phyloP scores from a whole-genome alignment of 2,888 invertebrate genomes.

The Masnerella sp. region DNA sequence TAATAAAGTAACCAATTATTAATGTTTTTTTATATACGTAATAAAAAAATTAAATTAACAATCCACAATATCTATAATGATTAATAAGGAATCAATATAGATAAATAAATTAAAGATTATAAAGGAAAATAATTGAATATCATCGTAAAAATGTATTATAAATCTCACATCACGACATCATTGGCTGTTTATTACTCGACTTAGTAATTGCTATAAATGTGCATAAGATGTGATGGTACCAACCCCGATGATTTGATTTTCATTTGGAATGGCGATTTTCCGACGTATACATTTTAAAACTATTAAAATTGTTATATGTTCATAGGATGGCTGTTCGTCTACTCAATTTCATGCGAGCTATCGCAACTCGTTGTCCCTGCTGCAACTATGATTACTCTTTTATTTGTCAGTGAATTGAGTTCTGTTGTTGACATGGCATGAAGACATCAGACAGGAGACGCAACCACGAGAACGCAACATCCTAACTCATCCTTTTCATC shows the following conservation, averaged over 20 bases:
- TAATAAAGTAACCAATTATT: too few relatives aligned
- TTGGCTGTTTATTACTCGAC: constrained; percentile 40
- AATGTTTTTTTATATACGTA: background rate
- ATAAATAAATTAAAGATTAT: background rate
- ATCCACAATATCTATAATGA: too few relatives aligned
- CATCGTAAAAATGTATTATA: constrained; percentile 1
- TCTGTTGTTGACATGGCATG: constrained; percentile 56
- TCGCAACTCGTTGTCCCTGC: constrained; percentile 60
- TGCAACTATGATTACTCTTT: constrained; percentile 51
- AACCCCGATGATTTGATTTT: constrained; percentile 46
- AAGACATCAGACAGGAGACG: constrained; percentile 55
- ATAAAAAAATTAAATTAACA: too few relatives aligned
- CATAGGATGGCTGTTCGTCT: constrained; percentile 62
- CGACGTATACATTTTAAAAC: constrained; percentile 39
- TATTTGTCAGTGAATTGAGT: constrained; percentile 51
- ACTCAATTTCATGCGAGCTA: constrained; percentile 57
- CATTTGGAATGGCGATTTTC: constrained; percentile 56
- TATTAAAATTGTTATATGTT: constrained; percentile 61
- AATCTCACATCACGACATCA: constrained; percentile 48
- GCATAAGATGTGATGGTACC: constrained; percentile 51
- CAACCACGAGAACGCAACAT: constrained; percentile 37
- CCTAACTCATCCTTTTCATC: constrained; percentile 2
- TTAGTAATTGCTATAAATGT: constrained; percentile 57
- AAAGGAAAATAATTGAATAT: constrained; percentile 1
- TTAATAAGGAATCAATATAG: background rate